Percentiles rank a stretch among this genome's conserved stretches.
phyloP scores from a whole-genome alignment of 2,888 invertebrate genomes.

The Nomada fabriciana region DNA sequence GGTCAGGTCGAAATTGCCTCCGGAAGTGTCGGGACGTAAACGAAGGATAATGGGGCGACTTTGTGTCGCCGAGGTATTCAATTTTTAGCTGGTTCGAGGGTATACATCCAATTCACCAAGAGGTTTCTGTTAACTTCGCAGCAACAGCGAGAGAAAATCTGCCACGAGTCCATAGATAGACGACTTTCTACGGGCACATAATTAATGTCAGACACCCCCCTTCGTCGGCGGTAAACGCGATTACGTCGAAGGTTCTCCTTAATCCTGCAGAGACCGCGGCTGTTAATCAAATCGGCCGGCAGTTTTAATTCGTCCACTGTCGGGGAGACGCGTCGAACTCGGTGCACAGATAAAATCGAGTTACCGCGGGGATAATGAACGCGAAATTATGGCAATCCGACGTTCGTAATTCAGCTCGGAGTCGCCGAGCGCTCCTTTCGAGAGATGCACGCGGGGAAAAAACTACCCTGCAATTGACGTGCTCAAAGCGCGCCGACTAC shows the following conservation, averaged over 20 bases:
- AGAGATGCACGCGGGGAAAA: constrained; percentile 6
- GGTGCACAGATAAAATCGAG: constrained; percentile 22
- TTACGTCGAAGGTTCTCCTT: constrained; percentile 55
- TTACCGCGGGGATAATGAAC: constrained; percentile 46
- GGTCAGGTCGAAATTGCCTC: background rate
- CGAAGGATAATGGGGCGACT: background rate
- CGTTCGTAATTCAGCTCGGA: constrained; percentile 11
- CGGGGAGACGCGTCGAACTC: background rate
- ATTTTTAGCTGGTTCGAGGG: background rate
- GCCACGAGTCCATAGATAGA: background rate
- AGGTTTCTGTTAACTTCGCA: too few species aligned
- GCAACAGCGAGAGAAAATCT: background rate
- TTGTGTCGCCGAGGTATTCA: background rate
- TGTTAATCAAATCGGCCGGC: constrained; percentile 49
- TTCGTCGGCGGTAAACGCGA: constrained; percentile 52
- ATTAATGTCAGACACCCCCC: constrained; percentile 31
- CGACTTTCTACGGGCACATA: constrained; percentile 7
- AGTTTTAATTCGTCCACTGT: constrained; percentile 57
- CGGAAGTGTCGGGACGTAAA: background rate
- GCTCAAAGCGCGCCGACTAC: background rate
- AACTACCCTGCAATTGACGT: constrained; percentile 20
- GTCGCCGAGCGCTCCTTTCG: background rate
- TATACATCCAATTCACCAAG: too few species aligned
- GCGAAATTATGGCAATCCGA: constrained; percentile 51
- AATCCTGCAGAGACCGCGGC: constrained; percentile 50